Evolutionary conservation across 53 echinoderm and acorn worm species (phyloP).

Genomic region (Echinarachnius parma): DNA sequence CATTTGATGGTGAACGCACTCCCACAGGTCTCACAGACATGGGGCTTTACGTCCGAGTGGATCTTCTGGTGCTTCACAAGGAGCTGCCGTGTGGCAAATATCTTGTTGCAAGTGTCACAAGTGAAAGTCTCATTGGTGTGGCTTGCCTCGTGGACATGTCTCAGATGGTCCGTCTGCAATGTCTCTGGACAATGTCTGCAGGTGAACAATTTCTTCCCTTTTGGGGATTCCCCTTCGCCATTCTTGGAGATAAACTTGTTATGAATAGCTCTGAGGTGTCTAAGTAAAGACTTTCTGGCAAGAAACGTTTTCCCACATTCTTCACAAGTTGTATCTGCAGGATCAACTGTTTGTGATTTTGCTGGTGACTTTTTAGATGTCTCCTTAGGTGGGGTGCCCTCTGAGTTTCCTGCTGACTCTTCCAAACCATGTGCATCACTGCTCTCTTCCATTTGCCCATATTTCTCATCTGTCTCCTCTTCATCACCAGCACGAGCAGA

Average conservation of each 20-base stretch:
- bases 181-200: slow-evolving; percentile 43
- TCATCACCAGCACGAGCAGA: not conserved
- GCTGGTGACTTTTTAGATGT: not conserved
- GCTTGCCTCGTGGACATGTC: slow-evolving; percentile 38
- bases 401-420: not conserved
- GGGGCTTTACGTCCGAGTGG: slow-evolving; percentile 56
- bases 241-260: slow-evolving; percentile 25
- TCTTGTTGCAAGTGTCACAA: slow-evolving; percentile 55
- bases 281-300: slow-evolving; percentile 17
- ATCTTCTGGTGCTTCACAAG: slow-evolving; percentile 56
- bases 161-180: slow-evolving; percentile 36
- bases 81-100: slow-evolving; percentile 48
- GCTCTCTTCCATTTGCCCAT: not conserved
- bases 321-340: slow-evolving; percentile 26
- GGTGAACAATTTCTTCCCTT: slow-evolving; percentile 29
- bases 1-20: slow-evolving; percentile 52
- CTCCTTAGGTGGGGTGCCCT: not conserved
- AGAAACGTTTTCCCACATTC: slow-evolving; percentile 32
- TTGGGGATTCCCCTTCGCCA: slow-evolving; percentile 3
- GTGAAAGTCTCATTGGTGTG: slow-evolving; percentile 46
- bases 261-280: slow-evolving; percentile 34
- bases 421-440: not conserved
- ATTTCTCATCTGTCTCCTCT: not conserved
- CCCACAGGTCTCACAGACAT: slow-evolving; percentile 53
- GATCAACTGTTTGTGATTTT: not conserved